Evolutionary conservation across 2,888 invertebrate species (phyloP).

Genomic region (Mesodorylaimus sp.): DNA sequence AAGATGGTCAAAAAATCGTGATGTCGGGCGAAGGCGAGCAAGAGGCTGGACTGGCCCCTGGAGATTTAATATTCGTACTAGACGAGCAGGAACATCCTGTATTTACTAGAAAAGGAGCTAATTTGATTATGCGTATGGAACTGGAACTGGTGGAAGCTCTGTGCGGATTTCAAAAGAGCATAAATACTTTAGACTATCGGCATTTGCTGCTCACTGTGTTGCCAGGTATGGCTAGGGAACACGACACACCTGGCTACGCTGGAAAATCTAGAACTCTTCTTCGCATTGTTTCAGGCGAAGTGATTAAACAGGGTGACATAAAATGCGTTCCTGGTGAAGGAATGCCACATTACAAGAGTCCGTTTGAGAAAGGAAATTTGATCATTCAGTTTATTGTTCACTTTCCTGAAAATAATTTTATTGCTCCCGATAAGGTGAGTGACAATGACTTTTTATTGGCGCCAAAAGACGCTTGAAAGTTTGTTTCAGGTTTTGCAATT

Average conservation of each 20-base stretch:
- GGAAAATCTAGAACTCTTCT: no score
- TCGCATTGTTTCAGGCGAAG: slow-evolving; percentile 47
- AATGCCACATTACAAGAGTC: slow-evolving; percentile 86
- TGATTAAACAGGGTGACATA: slow-evolving; percentile 68
- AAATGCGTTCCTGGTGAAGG: slow-evolving; percentile 79
- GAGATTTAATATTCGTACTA: slow-evolving; percentile 81
- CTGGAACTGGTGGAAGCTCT: slow-evolving; percentile 74
- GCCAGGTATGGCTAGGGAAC: no score
- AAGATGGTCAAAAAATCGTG: slow-evolving; percentile 78
- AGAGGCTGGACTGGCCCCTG: slow-evolving; percentile 76
- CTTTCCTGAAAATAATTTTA: slow-evolving; percentile 48
- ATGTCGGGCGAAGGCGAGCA: slow-evolving; percentile 90
- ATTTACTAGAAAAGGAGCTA: slow-evolving; percentile 19
- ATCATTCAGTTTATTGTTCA: slow-evolving; percentile 77
- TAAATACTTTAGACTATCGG: slow-evolving; percentile 72
- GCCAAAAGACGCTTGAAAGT: no score
- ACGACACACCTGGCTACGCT: no score
- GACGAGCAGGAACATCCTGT: slow-evolving; percentile 68
- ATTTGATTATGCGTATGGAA: slow-evolving; percentile 53
- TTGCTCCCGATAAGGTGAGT: slow-evolving; percentile 53
- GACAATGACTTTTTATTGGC: slow-evolving; percentile 59
- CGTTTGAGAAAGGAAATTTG: slow-evolving; percentile 71
- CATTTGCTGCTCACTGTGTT: slow-evolving; percentile 61
- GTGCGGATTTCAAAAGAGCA: slow-evolving; percentile 78
- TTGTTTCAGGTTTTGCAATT: slow-evolving; percentile 18